Conservation (phyloP, 2,113 vertebrate species). For the Platysternon megacephalum region DNA sequence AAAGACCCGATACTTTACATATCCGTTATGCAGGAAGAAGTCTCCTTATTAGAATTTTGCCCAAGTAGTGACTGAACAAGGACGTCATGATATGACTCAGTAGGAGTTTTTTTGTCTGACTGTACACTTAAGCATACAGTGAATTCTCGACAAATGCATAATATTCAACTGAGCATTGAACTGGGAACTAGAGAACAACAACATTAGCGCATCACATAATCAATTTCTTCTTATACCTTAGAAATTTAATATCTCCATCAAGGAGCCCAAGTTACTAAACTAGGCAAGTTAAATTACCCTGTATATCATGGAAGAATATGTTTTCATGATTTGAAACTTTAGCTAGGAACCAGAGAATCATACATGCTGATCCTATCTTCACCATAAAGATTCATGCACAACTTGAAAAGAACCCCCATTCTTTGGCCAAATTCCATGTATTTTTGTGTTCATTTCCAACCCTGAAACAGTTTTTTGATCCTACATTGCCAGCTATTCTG, state of each 20-base stretch:
- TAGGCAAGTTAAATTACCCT: background rate
- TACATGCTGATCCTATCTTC: background rate
- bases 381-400: background rate
- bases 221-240: background rate
- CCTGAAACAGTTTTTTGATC: background rate
- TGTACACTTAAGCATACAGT: background rate
- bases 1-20: background rate
- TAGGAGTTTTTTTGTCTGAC: background rate
- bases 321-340: background rate
- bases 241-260: background rate
- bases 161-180: background rate
- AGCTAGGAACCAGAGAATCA: background rate
- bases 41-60: background rate
- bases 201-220: background rate
- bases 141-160: background rate
- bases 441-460: conserved; percentile 27
- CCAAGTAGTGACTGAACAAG: background rate
- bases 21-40: background rate
- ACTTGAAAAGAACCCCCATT: background rate
- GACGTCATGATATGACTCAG: background rate
- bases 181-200: background rate
- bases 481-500: background rate
- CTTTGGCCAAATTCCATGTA: background rate
- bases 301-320: background rate
- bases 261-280: background rate